These are phyloP conservation scores for Synodontis membranacea DNA, from an alignment of 2,113 vertebrate species.

Conservation along the genomic window DNA sequence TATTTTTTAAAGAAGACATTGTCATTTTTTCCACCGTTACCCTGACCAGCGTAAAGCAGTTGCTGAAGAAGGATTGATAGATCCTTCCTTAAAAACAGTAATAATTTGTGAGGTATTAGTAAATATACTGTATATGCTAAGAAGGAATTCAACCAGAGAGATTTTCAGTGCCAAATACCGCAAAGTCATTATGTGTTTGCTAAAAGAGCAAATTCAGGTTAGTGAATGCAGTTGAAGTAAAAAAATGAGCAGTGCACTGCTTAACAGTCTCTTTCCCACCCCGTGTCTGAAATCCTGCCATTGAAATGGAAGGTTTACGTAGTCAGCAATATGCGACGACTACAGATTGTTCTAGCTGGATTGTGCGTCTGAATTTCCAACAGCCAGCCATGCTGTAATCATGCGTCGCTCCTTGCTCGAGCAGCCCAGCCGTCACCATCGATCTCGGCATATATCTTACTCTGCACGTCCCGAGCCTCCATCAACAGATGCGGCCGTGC, in stretches of 20 bases:
- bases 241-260: neutral
- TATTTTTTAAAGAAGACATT: neutral
- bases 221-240: neutral
- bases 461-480: slow-evolving; percentile 69
- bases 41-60: neutral
- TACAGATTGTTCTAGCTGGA: neutral
- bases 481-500: slow-evolving; percentile 74
- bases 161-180: neutral
- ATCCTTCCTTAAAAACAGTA: neutral
- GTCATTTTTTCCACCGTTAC: neutral
- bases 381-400: slow-evolving; percentile 65
- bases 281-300: too few relatives aligned
- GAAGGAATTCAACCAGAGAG: neutral
- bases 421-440: slow-evolving; percentile 67
- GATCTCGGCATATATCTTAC: slow-evolving; percentile 73
- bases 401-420: slow-evolving; percentile 64
- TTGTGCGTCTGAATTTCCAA: slow-evolving; percentile 42
- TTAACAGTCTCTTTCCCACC: neutral
- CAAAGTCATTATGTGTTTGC: neutral
- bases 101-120: neutral
- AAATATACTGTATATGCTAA: too few relatives aligned
- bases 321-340: neutral
- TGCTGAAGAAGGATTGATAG: neutral
- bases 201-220: neutral
- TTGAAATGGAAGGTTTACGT: too few relatives aligned